Base-by-base conservation (phyloP, 2,888 invertebrate genomes). In the Hesperia comma region DNA sequence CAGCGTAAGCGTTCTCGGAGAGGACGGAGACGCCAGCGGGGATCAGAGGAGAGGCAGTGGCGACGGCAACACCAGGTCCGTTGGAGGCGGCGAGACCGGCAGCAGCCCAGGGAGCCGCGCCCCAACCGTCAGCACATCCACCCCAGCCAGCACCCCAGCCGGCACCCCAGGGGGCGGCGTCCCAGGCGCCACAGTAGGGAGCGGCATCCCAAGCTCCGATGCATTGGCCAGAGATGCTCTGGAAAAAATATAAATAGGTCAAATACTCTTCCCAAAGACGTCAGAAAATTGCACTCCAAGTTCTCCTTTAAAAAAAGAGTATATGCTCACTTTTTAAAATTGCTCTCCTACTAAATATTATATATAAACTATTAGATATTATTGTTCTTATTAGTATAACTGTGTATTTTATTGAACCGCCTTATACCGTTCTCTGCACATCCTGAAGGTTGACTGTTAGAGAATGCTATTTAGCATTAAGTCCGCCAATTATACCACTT, bases 141-240 rank as follows among this genome's bases (percentile, higher is more conserved):
- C 17, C 51, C 67, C 67, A 7, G 26, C 26, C 26, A 49, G 51
- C 2, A 17, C 43, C 60, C 32, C 10, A 41, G 6, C 41, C 40
- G 4, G 53, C 40, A 2, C 53, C 62, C 53, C 37, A 53, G 49
- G 26, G 26, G 26, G 78, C 70, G n/a, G 75, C 73, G 3, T 77
- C 78, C 40, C 77, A 78, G 61, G 73, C 76, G 15, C 81, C 74
- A 5, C 71, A 69, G 8, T 70, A 72, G 6, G 70, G 58, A 56
- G 40, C 40, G 8, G 26, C 37, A 15, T 64, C 41, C 26, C 57
- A 64, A 12, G 62, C 63, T 3, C 68, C 70, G 37, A 63, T 61
- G 60, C 66, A 70, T 41, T 68, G 68, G 53, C 61, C 67, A 51
- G 67, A 64, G 46, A 63, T 61, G 57, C 46, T 63, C 70, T 70